These are phyloP conservation scores for Phorcus lineatus DNA, from an alignment of 2,888 invertebrate species.

Conservation along the genomic window DNA sequence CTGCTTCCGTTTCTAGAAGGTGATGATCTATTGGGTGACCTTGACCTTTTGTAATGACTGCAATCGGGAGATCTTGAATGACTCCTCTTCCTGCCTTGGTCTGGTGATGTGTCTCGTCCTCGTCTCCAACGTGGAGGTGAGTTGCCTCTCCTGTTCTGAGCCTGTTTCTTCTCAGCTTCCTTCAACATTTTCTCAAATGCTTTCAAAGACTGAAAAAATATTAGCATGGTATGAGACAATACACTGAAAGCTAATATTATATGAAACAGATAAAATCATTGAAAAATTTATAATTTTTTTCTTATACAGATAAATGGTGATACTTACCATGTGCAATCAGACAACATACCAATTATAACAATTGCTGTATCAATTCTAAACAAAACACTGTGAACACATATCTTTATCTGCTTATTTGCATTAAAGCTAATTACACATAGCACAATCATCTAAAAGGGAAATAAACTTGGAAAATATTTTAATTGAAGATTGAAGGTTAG, in stretches of 20 bases:
- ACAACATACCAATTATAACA: no score
- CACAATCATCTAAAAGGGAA: no score
- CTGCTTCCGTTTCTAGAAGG: constrained; percentile 26
- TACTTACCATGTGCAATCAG: no score
- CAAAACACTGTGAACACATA: no score
- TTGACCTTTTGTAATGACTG: constrained; percentile 38
- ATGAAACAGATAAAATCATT: no score
- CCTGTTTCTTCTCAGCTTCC: constrained; percentile 76
- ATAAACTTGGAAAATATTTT: no score
- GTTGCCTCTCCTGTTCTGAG: background rate
- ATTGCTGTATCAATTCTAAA: no score
- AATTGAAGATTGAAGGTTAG: no score
- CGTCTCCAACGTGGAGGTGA: background rate
- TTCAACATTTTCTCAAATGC: constrained; percentile 77
- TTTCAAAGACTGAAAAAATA: constrained; percentile 77
- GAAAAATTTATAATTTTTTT: no score
- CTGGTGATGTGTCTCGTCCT: background rate
- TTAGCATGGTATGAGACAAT: constrained; percentile 74
- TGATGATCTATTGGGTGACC: constrained; percentile 36
- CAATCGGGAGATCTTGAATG: constrained; percentile 29
- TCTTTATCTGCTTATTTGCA: no score
- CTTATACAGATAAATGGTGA: no score
- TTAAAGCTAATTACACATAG: no score
- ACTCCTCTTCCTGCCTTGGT: constrained; percentile 50
- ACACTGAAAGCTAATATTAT: background rate